Evolutionary conservation across 1,140 invertebrate genomes (phyloP).

Genomic region (roundworm (Caenorhabditis elegans)): DNA sequence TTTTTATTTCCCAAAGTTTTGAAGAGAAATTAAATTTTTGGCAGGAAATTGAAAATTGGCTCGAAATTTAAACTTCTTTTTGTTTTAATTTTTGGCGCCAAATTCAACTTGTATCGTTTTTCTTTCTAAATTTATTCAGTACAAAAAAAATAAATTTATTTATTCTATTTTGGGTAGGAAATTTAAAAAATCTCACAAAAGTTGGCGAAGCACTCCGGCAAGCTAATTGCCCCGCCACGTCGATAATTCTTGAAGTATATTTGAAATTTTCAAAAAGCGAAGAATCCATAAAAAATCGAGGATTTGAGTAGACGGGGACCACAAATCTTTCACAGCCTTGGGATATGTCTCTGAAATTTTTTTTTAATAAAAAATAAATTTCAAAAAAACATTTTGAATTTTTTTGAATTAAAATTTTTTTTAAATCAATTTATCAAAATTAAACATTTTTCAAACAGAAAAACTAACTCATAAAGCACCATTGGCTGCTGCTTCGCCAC

Average conservation of each 20-base stretch:
- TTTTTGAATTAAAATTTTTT: neutral
- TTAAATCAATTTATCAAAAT: neutral
- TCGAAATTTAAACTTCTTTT: too few species aligned
- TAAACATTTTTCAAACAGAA: too few species aligned
- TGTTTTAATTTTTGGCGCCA: too few species aligned
- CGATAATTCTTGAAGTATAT: conserved; percentile 35
- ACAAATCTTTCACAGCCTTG: conserved; percentile 36
- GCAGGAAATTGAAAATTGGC: too few species aligned
- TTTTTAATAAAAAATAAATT: too few species aligned
- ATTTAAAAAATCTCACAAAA: neutral
- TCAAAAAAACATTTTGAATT: too few species aligned
- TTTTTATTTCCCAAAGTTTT: neutral
- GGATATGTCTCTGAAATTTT: conserved; percentile 43
- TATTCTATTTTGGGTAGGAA: too few species aligned
- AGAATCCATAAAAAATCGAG: conserved; percentile 9
- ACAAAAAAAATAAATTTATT: too few species aligned
- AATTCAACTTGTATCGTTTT: too few species aligned
- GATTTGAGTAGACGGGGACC: conserved; percentile 29
- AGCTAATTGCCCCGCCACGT: neutral
- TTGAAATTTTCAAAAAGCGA: neutral
- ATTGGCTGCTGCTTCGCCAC: neutral
- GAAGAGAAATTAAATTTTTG: too few species aligned
- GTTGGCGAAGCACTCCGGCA: conserved; percentile 8
- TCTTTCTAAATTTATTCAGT: too few species aligned
- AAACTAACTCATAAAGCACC: conserved; percentile 25